Base-by-base conservation (phyloP, 2,797 vertebrate genomes). In the Margarornis squamiger region DNA sequence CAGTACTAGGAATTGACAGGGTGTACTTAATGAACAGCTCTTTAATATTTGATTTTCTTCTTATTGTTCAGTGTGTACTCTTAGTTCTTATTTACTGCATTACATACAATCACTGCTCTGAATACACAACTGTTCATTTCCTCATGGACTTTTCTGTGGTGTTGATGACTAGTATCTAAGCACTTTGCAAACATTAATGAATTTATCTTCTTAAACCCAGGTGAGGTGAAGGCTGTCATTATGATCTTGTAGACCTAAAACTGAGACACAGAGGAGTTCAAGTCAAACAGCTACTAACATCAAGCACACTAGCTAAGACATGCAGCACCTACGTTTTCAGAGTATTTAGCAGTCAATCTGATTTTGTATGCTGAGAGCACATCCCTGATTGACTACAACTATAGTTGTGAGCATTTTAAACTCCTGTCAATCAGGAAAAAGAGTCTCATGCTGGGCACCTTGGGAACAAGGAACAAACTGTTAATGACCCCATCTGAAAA, bases 21-120 rank as follows among this genome's bases (percentile, higher is more conserved):
- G 14, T 61, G 18, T 38, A 52, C 51, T 49, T 96, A 84, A 82
- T 51, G 66, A 72, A 72, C 22, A 70, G 16, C 9, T 92, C 34
- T 81, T 86, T 75, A 77, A 86, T 94, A 68, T 93, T 90, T 81
- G 3, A 71, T 92, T 77, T 75, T 88, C 79, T 70, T 93, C 41
- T 78, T 76, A 55, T 32, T 61, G 20, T 86, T 89, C 55, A 55
- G 9, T 68, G 19, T 68, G 38, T 81, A n/a, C 27, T 79, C 61
- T 76, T 59, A 46, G 48, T 66, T 54, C 41, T 85, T 85, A 65
- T 87, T 91, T 87, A 90, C 71, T 52, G 45, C 45, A 41, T 43
- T 85, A n/a, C 32, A 32, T 71, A 72, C 51, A 78, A 79, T 70
- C 29, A 19, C 34, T 76, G 39, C 29, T 86, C 81, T 85, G 72